A percentile compares a stretch with the other conserved stretches of the same genome.
Conservation (phyloP, 2,113 vertebrate species). For the Syrrhaptes paradoxus region DNA sequence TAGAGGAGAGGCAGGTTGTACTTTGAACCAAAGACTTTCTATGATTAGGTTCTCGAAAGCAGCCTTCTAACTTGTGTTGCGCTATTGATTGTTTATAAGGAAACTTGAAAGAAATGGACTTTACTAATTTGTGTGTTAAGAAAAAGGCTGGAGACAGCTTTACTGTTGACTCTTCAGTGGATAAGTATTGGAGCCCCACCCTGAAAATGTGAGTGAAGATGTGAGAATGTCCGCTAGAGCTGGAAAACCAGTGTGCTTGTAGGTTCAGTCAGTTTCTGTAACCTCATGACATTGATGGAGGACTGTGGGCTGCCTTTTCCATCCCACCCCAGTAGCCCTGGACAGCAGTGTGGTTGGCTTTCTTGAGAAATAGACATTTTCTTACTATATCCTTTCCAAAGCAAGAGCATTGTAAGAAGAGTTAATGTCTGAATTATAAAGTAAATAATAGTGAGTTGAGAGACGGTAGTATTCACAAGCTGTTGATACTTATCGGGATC, state of each 20-base stretch:
- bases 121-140: neutral
- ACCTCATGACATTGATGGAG: neutral
- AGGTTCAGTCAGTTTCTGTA: neutral
- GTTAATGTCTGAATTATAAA: neutral
- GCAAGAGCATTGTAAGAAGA: neutral
- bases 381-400: neutral
- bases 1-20: neutral
- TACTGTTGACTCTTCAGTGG: neutral
- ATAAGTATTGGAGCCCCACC: neutral
- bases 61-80: neutral
- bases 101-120: neutral
- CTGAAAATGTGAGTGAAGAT: neutral
- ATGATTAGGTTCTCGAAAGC: neutral
- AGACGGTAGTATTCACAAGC: neutral
- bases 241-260: fast-evolving
- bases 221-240: too few species aligned
- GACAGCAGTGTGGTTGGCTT: neutral
- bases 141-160: neutral
- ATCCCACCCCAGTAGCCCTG: neutral
- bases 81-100: neutral
- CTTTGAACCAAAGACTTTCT: neutral
- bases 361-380: neutral
- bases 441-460: neutral
- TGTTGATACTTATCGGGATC: neutral
- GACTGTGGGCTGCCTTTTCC: neutral